Percentiles rank a stretch among this genome's conserved stretches.
Evolutionary conservation across 1,140 invertebrate species (phyloP).

Genomic region (Drosophila quadrilineata): DNA sequence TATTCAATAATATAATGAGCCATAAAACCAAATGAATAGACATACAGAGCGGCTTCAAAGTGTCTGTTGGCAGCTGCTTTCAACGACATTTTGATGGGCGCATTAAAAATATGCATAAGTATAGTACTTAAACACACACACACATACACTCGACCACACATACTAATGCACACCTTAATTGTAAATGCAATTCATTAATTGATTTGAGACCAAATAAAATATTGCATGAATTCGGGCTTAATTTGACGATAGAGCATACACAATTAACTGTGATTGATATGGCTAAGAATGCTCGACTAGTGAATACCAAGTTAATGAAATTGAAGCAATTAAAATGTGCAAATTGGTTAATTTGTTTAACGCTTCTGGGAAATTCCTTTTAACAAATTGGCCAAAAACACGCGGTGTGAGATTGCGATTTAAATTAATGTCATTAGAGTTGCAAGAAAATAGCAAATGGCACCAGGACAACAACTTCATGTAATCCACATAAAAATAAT

Average conservation of each 20-base stretch:
- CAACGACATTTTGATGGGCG: constrained; percentile 48
- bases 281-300: no score
- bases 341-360: constrained; percentile 36
- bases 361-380: not conserved
- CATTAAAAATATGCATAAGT: constrained; percentile 34
- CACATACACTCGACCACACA: constrained; percentile 2
- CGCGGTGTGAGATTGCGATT: constrained; percentile 62
- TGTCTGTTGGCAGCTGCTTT: constrained; percentile 35
- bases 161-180: constrained; percentile 26
- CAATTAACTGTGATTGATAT: no score
- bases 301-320: constrained; percentile 1
- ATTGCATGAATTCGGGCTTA: no score
- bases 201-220: no score
- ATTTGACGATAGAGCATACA: no score
- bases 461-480: constrained; percentile 19
- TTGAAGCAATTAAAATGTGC: constrained; percentile 69
- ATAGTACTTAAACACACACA: not conserved
- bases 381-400: constrained; percentile 63
- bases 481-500: constrained; percentile 35
- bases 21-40: constrained; percentile 29
- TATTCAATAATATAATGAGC: constrained; percentile 35
- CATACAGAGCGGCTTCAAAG: constrained; percentile 37
- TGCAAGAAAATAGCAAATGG: constrained; percentile 45
- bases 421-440: constrained; percentile 59
- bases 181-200: no score